Percentiles rank a stretch among this genome's conserved stretches.
Conservation (phyloP, 35 echinoderm and acorn worm genomes). For the Nesometra sesokonis region DNA sequence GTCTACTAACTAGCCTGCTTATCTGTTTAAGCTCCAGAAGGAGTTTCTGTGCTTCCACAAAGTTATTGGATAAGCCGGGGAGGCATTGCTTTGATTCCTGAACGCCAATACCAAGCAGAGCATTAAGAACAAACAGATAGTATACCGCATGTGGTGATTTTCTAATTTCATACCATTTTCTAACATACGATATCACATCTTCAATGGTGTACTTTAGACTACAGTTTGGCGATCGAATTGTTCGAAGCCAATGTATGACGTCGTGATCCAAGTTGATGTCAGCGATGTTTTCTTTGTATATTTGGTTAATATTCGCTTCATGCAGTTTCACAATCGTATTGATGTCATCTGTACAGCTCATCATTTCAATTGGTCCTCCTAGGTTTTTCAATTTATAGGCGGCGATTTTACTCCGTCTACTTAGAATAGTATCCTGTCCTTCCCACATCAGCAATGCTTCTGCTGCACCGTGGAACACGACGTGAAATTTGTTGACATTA, state of each 20-base stretch:
- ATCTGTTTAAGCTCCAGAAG: not conserved
- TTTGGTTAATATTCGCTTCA: constrained; percentile 9
- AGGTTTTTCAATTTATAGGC: constrained; percentile 19
- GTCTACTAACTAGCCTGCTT: constrained; percentile 6
- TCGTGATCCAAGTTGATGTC: constrained; percentile 7
- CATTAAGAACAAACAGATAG: constrained; percentile 13
- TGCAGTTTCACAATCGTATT: not conserved
- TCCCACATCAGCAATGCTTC: constrained; percentile 2
- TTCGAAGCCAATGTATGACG: constrained; percentile 10
- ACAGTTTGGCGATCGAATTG: not conserved
- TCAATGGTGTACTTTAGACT: not conserved
- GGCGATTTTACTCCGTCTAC: constrained; percentile 11
- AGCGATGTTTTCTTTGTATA: not conserved
- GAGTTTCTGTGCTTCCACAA: not conserved
- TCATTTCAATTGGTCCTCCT: not conserved
- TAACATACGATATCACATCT: not conserved
- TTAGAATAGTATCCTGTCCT: not conserved
- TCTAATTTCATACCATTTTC: constrained; percentile 5
- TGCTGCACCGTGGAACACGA: constrained; percentile 1
- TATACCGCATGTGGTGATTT: constrained; percentile 6
- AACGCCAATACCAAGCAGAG: not conserved
- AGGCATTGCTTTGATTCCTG: not conserved
- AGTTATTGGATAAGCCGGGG: not conserved
- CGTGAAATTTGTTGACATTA: not conserved
- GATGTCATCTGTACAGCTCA: not conserved